These are phyloP conservation scores for Abramis brama DNA, from an alignment of 2,113 vertebrate genomes.

Conservation along the genomic window DNA sequence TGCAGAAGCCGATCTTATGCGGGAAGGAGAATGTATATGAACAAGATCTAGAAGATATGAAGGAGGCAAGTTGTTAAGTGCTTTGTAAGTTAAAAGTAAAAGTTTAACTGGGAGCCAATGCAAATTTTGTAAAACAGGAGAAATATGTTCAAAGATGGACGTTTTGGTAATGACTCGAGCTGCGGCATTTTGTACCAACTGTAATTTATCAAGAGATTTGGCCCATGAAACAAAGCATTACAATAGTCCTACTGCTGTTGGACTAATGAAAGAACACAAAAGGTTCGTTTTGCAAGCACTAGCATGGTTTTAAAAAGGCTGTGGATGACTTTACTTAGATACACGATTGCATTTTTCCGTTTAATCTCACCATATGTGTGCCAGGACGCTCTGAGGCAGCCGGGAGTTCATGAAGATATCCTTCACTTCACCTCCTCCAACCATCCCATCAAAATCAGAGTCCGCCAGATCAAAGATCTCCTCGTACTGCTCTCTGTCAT, in stretches of 20 bases:
- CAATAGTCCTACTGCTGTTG: background rate
- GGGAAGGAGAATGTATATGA: too few species aligned
- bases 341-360: background rate
- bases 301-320: background rate
- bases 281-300: background rate
- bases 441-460: conserved; percentile 86
- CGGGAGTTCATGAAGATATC: conserved; percentile 97
- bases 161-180: too few species aligned
- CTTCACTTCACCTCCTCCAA: conserved; percentile 92
- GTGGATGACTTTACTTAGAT: background rate
- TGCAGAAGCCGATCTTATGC: too few species aligned
- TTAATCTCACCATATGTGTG: conserved; percentile 92
- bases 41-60: too few species aligned
- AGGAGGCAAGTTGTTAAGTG: too few species aligned
- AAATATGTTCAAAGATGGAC: too few species aligned
- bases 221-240: too few species aligned
- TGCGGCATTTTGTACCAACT: too few species aligned
- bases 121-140: too few species aligned
- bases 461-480: conserved; percentile 92
- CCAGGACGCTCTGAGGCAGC: conserved; percentile 89
- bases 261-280: background rate
- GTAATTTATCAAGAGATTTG: too few species aligned
- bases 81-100: too few species aligned
- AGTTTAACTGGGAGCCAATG: too few species aligned
- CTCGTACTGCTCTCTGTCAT: conserved; percentile 86